Evolutionary conservation across 2,113 vertebrate genomes (phyloP).

Genomic region (Grammomys surdaster): DNA sequence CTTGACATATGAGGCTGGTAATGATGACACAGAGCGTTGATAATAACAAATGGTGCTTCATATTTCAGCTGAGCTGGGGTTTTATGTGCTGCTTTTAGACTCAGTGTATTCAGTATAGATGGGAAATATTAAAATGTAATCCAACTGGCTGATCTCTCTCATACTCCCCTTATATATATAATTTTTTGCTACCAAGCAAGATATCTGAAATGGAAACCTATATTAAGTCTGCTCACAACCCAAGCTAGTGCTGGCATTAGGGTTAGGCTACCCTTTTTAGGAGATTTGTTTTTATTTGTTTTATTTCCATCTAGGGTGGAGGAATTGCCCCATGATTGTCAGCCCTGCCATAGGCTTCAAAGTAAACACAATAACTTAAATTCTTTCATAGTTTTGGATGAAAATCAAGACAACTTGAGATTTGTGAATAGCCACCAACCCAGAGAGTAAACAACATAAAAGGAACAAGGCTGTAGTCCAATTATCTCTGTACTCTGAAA

Average conservation of each 20-base stretch:
- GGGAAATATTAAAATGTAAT: constrained; percentile 78
- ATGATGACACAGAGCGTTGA: constrained; percentile 77
- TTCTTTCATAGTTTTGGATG: constrained; percentile 27
- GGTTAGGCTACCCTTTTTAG: constrained; percentile 46
- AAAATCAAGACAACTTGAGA: constrained; percentile 40
- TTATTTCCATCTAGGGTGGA: constrained; percentile 52
- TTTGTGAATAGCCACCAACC: neutral
- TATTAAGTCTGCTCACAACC: constrained; percentile 26
- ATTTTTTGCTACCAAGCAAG: constrained; percentile 40
- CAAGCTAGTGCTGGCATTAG: neutral
- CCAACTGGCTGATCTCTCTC: constrained; percentile 46
- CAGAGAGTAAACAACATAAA: neutral
- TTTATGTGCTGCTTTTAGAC: constrained; percentile 78
- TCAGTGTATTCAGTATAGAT: constrained; percentile 68
- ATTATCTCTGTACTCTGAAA: constrained; percentile 19
- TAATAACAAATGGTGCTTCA: constrained; percentile 82
- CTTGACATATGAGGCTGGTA: constrained; percentile 86
- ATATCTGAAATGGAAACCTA: constrained; percentile 64
- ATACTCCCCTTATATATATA: too few relatives aligned
- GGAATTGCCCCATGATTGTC: constrained; percentile 32
- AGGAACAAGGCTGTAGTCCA: neutral
- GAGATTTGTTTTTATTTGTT: constrained; percentile 53
- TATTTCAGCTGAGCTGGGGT: constrained; percentile 80
- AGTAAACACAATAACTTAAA: neutral
- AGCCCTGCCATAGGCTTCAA: neutral